Conservation (phyloP, 2,888 invertebrate genomes). For the Seladonia tumulorum region DNA sequence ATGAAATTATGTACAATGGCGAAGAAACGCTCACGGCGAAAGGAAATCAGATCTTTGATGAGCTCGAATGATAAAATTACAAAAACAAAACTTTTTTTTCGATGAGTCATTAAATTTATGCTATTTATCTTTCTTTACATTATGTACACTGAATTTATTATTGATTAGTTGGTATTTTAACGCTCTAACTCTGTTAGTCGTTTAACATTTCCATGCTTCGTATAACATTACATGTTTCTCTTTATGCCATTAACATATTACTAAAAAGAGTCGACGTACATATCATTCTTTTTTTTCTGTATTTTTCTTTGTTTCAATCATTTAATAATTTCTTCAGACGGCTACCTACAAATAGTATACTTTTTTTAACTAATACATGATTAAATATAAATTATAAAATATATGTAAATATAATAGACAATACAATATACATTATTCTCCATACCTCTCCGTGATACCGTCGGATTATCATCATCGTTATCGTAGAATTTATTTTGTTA, state of each 20-base stretch:
- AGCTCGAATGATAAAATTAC: slow-evolving; percentile 77
- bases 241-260: slow-evolving; percentile 69
- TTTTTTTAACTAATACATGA: slow-evolving; percentile 71
- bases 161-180: slow-evolving; percentile 68
- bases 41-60: slow-evolving; percentile 68
- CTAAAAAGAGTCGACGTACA: slow-evolving; percentile 64
- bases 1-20: slow-evolving; percentile 17
- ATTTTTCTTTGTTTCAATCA: slow-evolving; percentile 36
- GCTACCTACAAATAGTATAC: slow-evolving; percentile 72
- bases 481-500: slow-evolving; percentile 50
- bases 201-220: slow-evolving; percentile 66
- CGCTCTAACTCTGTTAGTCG: slow-evolving; percentile 69
- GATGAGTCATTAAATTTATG: slow-evolving; percentile 81
- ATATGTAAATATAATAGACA: slow-evolving; percentile 75
- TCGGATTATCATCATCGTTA: slow-evolving; percentile 42
- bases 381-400: slow-evolving; percentile 79
- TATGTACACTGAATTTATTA: slow-evolving; percentile 81
- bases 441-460: slow-evolving; percentile 68
- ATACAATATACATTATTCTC: slow-evolving; percentile 75
- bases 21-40: slow-evolving; percentile 11
- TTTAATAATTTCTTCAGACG: slow-evolving; percentile 47
- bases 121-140: slow-evolving; percentile 82
- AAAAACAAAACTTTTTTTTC: slow-evolving; percentile 75
- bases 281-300: slow-evolving; percentile 25
- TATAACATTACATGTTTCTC: slow-evolving; percentile 63